Conservation (phyloP, 2,113 vertebrate genomes). For the Callopanchax toddi region DNA sequence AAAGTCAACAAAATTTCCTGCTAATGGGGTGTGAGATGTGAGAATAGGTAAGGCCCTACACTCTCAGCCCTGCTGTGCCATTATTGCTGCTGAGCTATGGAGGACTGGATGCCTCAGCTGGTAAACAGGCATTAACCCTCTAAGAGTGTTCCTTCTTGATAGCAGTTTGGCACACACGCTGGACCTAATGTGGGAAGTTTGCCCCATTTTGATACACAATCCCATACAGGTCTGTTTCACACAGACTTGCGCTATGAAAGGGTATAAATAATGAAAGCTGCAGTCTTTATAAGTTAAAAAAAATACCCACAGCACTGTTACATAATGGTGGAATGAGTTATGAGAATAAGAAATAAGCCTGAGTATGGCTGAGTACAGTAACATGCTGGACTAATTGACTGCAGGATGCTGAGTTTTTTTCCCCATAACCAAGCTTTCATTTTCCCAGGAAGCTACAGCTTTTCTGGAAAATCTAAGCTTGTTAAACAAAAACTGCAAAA, state of each 20-base stretch:
- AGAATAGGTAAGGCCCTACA: slow-evolving; percentile 45
- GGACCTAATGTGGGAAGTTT: slow-evolving; percentile 52
- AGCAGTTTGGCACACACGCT: slow-evolving; percentile 33
- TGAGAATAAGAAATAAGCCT: slow-evolving; percentile 58
- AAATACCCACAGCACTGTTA: slow-evolving; percentile 55
- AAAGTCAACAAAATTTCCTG: slow-evolving; percentile 48
- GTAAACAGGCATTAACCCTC: slow-evolving; percentile 51
- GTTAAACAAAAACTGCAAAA: no score
- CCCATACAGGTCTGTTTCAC: slow-evolving; percentile 39
- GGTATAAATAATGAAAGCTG: slow-evolving; percentile 69
- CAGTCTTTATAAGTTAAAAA: slow-evolving; percentile 62
- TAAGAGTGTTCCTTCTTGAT: slow-evolving; percentile 54
- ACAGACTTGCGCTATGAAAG: slow-evolving; percentile 62
- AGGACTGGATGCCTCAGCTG: slow-evolving; percentile 46
- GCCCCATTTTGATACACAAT: slow-evolving; percentile 54
- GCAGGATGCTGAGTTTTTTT: background rate
- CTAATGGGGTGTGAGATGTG: slow-evolving; percentile 63
- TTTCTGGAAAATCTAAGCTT: no score
- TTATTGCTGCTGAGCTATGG: slow-evolving; percentile 49
- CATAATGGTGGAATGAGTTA: slow-evolving; percentile 60
- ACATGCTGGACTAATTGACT: slow-evolving; percentile 35
- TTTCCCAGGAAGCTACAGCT: no score
- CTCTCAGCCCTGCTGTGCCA: slow-evolving; percentile 38
- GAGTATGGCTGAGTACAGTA: slow-evolving; percentile 18
- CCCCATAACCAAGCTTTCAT: no score